A percentile compares a stretch with the other conserved stretches of the same genome.
phyloP scores from a whole-genome alignment of 2,113 vertebrate species.

The Tursiops truncatus region DNA sequence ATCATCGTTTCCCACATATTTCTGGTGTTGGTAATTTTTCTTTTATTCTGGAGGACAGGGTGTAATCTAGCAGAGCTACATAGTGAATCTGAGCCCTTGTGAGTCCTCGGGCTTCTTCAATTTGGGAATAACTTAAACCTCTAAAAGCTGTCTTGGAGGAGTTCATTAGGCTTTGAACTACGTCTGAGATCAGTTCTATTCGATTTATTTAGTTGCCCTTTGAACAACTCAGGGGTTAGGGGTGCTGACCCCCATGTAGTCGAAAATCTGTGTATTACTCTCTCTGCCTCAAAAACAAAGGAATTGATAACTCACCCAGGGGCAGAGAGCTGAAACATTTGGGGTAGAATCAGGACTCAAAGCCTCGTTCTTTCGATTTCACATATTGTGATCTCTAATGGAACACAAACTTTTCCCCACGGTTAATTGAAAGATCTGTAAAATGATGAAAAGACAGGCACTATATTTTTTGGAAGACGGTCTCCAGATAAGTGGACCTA shows the following conservation, averaged over 20 bases:
- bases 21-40: neutral
- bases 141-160: neutral
- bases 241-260: too few species aligned
- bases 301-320: neutral
- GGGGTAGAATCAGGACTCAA: neutral
- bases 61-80: neutral
- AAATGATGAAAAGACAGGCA: neutral
- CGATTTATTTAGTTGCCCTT: neutral
- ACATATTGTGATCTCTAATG: neutral
- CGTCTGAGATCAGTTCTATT: neutral
- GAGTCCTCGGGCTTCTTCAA: neutral
- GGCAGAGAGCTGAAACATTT: neutral
- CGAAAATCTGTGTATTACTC: neutral
- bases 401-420: neutral
- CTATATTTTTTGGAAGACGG: neutral
- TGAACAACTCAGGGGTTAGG: neutral
- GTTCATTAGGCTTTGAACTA: neutral
- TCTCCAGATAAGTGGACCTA: neutral
- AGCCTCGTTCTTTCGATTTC: neutral
- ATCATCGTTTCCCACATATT: constrained; percentile 37
- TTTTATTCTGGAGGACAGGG: neutral
- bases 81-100: neutral
- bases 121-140: neutral
- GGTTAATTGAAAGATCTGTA: neutral
- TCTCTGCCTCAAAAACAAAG: neutral